Evolutionary conservation across 1,140 invertebrate species (phyloP), one percentile per base, ranked within the genome.

Genomic region (Orius insidiosus): DNA sequence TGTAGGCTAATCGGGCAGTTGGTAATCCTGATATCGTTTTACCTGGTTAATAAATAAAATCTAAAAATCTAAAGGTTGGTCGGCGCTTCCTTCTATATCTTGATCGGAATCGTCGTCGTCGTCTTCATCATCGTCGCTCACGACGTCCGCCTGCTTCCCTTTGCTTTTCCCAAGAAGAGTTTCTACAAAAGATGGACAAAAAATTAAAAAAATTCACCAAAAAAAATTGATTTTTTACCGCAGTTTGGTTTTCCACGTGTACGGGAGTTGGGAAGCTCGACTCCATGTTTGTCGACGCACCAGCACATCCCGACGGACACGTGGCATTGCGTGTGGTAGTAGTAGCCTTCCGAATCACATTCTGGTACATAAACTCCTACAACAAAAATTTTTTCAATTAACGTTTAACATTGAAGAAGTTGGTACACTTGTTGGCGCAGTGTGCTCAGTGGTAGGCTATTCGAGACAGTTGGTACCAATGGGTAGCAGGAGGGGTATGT

Each of bases 211-310:
- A 3, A 4, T 13, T 8, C n/a, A n/a, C 7, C n/a, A 7, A n/a
- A 36, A 36, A 15, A 36, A 36, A 36, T 33, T 8, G n/a, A n/a
- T 33, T 33, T 33, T 33, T 71, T 71, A 88, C 85, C 82, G 63
- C 88, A 92, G 60, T 81, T 76, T 46, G 84, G 82, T 65, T 80
- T 84, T 54, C 84, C 82, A 58, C 76, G 71, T 45, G 77, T 81
- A 58, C 85, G 73, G 44, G 85, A 85, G 56, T 81, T 82, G 47
- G 82, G 73, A 55, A 80, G 76, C 64, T 90, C 86, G 18, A 86
- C 82, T 19, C 88, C 88, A 63, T 92, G 87, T 57, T 83, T 77
- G 67, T 92, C 86, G 37, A 90, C 85, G 67, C 87, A 93, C 87
- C 87, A 93, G 63, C 87, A 93, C 55, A 85, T 74, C 38, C 78